Base-by-base conservation (phyloP, 2,888 invertebrate species). In the Mimas tiliae region DNA sequence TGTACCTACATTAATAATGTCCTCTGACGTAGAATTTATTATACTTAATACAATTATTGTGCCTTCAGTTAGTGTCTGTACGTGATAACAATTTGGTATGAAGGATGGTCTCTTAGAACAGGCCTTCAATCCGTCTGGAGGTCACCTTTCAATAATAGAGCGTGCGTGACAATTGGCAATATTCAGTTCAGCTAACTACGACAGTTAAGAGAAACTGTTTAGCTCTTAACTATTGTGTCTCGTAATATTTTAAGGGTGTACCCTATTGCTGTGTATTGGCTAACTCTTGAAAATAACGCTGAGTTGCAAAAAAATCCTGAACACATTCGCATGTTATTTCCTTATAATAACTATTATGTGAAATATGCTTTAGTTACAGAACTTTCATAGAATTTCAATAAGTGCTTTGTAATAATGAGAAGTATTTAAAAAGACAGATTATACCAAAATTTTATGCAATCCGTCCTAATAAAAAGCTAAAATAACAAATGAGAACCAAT, bases 101-200 rank as follows among this genome's bases (percentile, higher is more conserved):
- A 64, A 51, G 51, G 64, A 38, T 64, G 34, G 7, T 38, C 34
- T 51, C 21, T 19, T 48, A 33, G 14, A 48, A 33, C 7, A 27
- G n/a, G 63, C 48, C 63, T 63, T 47, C 45, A 16, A 48, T 16
- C 33, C 27, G 19, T 51, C 51, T 64, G 50, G 64, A 64, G 64
- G 64, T 51, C 64, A 21, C n/a, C 51, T 64, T 51, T 64, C 64
- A 38, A 38, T 34, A 38, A 34, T 51, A 38, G 50, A 50, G 50
- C 51, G 38, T 64, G 64, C 64, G 64, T 64, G 64, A 64, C 34
- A 64, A 64, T 21, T 51, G 38, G 38, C n/a, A 38, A 51, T 38
- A 58, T 19, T 55, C 34, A 12, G 42, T 42, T 42, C 34, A 14
- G 33, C 27, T 21, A 16, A 38, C 38, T 58, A 12, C 19, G 38